Evolutionary conservation across 2,888 invertebrate species (phyloP).

Genomic region (Drosophila eohydei): DNA sequence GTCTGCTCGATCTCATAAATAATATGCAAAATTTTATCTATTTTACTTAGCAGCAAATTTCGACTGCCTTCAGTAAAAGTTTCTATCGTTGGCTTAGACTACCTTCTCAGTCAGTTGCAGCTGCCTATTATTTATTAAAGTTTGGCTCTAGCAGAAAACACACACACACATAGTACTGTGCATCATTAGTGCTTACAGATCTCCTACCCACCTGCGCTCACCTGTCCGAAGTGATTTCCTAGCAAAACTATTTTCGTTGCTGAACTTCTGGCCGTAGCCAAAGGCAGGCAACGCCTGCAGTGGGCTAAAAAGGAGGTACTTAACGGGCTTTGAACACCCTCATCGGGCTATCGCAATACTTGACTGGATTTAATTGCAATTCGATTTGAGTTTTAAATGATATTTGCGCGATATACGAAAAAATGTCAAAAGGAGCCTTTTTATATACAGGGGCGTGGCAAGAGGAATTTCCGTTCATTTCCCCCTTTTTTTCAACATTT

Average conservation of each 20-base stretch:
- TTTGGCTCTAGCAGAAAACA: constrained; percentile 28
- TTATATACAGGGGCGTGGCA: not conserved
- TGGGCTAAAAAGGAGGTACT: constrained; percentile 13
- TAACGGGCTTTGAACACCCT: not conserved
- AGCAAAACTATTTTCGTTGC: constrained; percentile 63
- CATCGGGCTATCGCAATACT: constrained; percentile 14
- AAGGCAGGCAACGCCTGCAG: constrained; percentile 10
- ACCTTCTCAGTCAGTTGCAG: constrained; percentile 11
- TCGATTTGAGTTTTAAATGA: constrained; percentile 53
- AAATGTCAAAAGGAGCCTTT: not conserved
- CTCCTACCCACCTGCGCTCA: not conserved
- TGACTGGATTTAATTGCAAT: constrained; percentile 55
- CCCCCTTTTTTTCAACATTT: not conserved
- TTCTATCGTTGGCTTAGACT: not conserved
- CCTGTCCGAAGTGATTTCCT: constrained; percentile 47
- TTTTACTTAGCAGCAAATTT: constrained; percentile 8
- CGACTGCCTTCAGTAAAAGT: constrained; percentile 8
- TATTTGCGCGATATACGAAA: not conserved
- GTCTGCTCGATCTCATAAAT: not conserved
- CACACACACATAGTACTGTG: constrained; percentile 10
- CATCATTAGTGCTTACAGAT: constrained; percentile 34
- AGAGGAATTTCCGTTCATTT: not conserved
- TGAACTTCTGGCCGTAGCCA: constrained; percentile 55
- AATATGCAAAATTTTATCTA: not conserved
- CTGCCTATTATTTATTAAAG: constrained; percentile 60